A percentile compares a stretch with the other conserved stretches of the same genome.
These are phyloP conservation scores for Eudasyphora cyanicolor DNA, from an alignment of 2,888 invertebrate genomes.

Conservation along the genomic window DNA sequence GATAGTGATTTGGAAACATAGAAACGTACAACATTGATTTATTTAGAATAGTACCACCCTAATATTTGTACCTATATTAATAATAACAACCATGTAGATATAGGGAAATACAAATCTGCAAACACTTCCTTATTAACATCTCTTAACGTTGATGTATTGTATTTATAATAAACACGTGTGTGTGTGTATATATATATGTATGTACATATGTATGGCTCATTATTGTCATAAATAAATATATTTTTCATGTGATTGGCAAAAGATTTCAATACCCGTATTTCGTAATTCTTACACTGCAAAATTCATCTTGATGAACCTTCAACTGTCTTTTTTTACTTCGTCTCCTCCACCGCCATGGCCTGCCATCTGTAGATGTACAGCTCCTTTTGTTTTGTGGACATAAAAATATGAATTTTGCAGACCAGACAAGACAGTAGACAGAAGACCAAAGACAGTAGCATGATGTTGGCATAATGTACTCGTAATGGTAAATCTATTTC, in stretches of 20 bases:
- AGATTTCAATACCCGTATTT: constrained; percentile 51
- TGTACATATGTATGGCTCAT: constrained; percentile 8
- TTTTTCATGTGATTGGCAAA: not conserved
- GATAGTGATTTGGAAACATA: no score
- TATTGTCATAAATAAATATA: constrained; percentile 22
- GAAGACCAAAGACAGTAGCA: not conserved
- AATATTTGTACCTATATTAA: no score
- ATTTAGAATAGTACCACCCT: no score
- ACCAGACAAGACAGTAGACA: no score
- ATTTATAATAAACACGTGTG: not conserved
- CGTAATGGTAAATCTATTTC: constrained; percentile 1
- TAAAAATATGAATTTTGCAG: not conserved
- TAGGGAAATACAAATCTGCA: not conserved
- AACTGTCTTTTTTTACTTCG: not conserved
- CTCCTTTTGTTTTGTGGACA: not conserved
- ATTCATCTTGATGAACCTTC: constrained; percentile 52
- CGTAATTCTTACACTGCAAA: constrained; percentile 52
- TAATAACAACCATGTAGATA: not conserved
- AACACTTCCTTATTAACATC: constrained; percentile 5
- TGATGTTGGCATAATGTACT: constrained; percentile 25
- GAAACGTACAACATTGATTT: no score
- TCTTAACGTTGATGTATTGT: not conserved
- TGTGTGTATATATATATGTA: no score
- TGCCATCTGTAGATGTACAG: not conserved
- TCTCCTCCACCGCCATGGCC: not conserved